Percentiles rank a stretch among this genome's conserved stretches.
phyloP scores from a whole-genome alignment of 2,888 invertebrate species.

The Tachina grossa region DNA sequence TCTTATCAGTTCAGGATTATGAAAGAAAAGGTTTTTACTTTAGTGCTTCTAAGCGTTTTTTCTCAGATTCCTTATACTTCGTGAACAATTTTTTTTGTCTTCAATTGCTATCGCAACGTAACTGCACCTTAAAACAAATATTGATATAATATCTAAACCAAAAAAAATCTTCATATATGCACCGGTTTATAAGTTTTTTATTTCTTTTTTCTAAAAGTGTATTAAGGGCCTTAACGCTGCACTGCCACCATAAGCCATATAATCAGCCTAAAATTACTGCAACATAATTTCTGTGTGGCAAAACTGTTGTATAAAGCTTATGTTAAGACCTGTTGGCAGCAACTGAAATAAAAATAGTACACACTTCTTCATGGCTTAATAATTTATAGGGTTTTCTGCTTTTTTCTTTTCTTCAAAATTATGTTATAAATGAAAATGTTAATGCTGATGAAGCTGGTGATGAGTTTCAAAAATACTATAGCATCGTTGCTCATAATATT shows the following conservation, averaged over 20 bases:
- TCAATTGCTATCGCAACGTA: no score
- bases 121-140: no score
- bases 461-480: conserved; percentile 9
- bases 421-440: neutral
- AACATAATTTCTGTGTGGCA: neutral
- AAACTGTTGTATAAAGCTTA: neutral
- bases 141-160: no score
- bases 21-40: no score
- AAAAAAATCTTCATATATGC: no score
- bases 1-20: no score
- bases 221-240: neutral
- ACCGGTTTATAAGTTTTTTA: no score
- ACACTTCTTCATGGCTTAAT: neutral
- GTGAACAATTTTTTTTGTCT: no score
- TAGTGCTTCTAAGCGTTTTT: no score
- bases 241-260: neutral
- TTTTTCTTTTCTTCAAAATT: conserved; percentile 6
- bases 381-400: neutral
- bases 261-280: conserved; percentile 5
- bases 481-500: neutral
- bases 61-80: no score
- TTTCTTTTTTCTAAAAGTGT: neutral
- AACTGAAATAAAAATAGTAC: neutral
- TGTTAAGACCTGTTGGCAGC: neutral
- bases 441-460: conserved; percentile 23